A percentile compares a stretch with the other conserved stretches of the same genome.
phyloP scores from a whole-genome alignment of 1,140 invertebrate genomes.

The Glossosoma conforme region DNA sequence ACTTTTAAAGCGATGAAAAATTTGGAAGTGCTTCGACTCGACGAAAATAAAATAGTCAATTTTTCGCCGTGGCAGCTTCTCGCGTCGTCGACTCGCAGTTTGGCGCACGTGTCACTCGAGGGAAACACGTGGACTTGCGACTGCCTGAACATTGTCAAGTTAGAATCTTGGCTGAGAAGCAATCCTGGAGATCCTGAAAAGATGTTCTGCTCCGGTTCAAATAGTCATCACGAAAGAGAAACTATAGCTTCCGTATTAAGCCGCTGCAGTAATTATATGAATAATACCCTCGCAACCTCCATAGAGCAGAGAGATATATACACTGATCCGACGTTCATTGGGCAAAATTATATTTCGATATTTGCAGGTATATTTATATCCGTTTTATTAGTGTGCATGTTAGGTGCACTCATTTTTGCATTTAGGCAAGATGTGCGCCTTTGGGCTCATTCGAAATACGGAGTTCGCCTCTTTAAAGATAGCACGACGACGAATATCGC shows the following conservation, averaged over 20 bases:
- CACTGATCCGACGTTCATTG: conserved; percentile 48
- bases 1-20: conserved; percentile 69
- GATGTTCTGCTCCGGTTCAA: conserved; percentile 53
- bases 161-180: conserved; percentile 61
- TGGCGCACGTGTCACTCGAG: conserved; percentile 58
- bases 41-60: conserved; percentile 71
- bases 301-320: conserved; percentile 56
- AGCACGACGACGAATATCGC: conserved; percentile 46
- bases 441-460: conserved; percentile 70
- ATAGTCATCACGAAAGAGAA: conserved; percentile 46
- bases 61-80: conserved; percentile 70
- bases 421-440: conserved; percentile 70
- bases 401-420: conserved; percentile 65
- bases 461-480: conserved; percentile 65
- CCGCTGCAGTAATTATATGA: conserved; percentile 57
- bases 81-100: conserved; percentile 51
- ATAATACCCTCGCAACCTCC: conserved; percentile 57
- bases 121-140: conserved; percentile 72
- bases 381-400: conserved; percentile 64
- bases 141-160: conserved; percentile 59
- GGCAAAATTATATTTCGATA: conserved; percentile 62
- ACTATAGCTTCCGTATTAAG: conserved; percentile 58
- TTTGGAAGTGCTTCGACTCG: conserved; percentile 71
- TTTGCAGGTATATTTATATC: conserved; percentile 68
- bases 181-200: conserved; percentile 57